Conservation (phyloP, 2,888 invertebrate genomes). For the Eupithecia exiguata region DNA sequence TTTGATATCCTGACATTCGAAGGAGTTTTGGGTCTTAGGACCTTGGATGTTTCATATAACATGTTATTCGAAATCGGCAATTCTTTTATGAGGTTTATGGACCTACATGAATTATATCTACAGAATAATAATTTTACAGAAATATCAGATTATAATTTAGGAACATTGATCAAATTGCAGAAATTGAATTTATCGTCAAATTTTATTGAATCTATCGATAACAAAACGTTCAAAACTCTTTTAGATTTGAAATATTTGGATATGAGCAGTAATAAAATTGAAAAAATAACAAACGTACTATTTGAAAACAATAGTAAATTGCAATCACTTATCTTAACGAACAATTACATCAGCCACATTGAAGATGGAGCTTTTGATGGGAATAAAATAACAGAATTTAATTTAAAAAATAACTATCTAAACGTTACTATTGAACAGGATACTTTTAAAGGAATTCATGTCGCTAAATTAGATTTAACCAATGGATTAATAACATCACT, state of each 20-base stretch:
- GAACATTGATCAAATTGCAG: constrained; percentile 15
- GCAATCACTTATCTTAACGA: constrained; percentile 27
- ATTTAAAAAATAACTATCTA: constrained; percentile 29
- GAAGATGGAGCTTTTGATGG: constrained; percentile 33
- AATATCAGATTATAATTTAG: constrained; percentile 25
- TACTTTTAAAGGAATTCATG: constrained; percentile 36
- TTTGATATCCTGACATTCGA: constrained; percentile 37
- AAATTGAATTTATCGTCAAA: constrained; percentile 32
- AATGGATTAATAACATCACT: constrained; percentile 29
- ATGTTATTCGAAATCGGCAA: constrained; percentile 27
- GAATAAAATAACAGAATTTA: constrained; percentile 30
- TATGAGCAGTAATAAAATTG: constrained; percentile 34
- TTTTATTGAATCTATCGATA: constrained; percentile 22
- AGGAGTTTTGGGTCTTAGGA: constrained; percentile 27
- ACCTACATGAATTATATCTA: constrained; percentile 25
- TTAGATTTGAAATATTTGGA: constrained; percentile 31
- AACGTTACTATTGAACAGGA: constrained; percentile 27
- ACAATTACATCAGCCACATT: constrained; percentile 33
- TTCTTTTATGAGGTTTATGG: constrained; percentile 30
- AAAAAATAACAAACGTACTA: constrained; percentile 21
- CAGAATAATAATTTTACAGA: constrained; percentile 28
- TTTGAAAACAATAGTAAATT: constrained; percentile 32
- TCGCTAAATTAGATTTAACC: constrained; percentile 32
- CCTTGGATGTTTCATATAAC: constrained; percentile 30
- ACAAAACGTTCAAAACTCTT: constrained; percentile 24